phyloP scores from a whole-genome alignment of 2,888 invertebrate genomes.

The Dorcus parallelipipedus region DNA sequence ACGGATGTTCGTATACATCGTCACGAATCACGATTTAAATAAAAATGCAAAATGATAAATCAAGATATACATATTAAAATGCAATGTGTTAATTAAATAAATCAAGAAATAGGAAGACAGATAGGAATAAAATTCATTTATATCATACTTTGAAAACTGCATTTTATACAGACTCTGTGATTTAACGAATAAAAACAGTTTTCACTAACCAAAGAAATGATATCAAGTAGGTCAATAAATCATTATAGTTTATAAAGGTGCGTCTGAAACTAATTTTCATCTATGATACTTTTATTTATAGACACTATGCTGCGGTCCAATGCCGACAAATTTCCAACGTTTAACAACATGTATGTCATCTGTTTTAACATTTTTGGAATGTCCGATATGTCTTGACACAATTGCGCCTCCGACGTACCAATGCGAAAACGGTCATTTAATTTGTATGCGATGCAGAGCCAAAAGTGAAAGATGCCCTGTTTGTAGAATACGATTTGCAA shows the following conservation, averaged over 20 bases:
- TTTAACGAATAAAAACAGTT: no score
- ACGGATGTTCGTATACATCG: constrained; percentile 2
- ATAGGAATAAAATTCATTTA: no score
- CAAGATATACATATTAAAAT: no score
- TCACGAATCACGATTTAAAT: no score
- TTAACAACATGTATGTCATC: constrained; percentile 53
- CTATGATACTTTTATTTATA: constrained; percentile 26
- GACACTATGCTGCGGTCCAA: constrained; percentile 55
- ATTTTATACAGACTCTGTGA: no score
- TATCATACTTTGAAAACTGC: no score
- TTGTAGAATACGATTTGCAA: constrained; percentile 55
- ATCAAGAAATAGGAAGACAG: no score
- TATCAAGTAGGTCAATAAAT: neutral
- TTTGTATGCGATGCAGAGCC: constrained; percentile 59
- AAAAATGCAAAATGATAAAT: no score
- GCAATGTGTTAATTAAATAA: no score
- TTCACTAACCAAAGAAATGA: neutral
- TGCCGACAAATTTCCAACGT: constrained; percentile 54
- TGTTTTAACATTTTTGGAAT: constrained; percentile 57
- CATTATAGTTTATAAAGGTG: neutral
- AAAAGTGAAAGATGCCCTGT: constrained; percentile 61
- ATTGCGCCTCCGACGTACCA: constrained; percentile 61
- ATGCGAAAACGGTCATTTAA: constrained; percentile 64
- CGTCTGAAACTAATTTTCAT: neutral
- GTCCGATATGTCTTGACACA: constrained; percentile 63